Evolutionary conservation across 2,797 vertebrate species (phyloP).

Genomic region (Sparidentex hasta): DNA sequence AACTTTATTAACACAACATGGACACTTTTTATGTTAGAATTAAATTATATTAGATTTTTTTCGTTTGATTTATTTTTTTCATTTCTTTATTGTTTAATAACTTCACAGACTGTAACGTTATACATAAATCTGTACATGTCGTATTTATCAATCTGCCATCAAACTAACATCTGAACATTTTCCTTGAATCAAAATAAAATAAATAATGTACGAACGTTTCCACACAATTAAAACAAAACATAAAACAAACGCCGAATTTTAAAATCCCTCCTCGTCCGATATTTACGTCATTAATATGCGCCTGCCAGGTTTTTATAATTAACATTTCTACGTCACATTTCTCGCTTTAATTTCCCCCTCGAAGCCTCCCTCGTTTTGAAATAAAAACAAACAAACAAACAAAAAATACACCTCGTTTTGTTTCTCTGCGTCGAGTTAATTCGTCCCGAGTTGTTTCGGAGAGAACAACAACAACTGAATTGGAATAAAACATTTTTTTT

Average conservation of each 20-base stretch:
- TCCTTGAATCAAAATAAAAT: neutral
- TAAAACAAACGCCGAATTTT: neutral
- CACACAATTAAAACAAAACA: neutral
- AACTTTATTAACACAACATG: no score
- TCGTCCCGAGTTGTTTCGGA: neutral
- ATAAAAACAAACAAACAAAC: no score
- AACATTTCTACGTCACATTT: neutral
- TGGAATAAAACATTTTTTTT: neutral
- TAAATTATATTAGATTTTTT: neutral
- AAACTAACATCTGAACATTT: constrained; percentile 7
- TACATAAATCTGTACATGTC: neutral
- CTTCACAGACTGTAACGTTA: neutral
- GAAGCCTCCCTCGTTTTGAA: neutral
- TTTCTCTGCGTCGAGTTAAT: neutral
- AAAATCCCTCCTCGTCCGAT: neutral
- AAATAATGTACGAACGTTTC: neutral
- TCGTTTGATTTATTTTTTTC: no score
- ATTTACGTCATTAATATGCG: neutral
- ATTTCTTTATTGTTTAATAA: neutral
- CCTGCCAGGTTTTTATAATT: no score
- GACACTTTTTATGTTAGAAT: no score
- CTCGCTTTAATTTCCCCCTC: neutral
- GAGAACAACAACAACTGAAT: neutral
- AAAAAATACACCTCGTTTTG: neutral
- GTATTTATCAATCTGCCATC: neutral